Evolutionary conservation across 2,113 vertebrate genomes (phyloP), one percentile per base, ranked within the genome.

Genomic region (Neofelis nebulosa): DNA sequence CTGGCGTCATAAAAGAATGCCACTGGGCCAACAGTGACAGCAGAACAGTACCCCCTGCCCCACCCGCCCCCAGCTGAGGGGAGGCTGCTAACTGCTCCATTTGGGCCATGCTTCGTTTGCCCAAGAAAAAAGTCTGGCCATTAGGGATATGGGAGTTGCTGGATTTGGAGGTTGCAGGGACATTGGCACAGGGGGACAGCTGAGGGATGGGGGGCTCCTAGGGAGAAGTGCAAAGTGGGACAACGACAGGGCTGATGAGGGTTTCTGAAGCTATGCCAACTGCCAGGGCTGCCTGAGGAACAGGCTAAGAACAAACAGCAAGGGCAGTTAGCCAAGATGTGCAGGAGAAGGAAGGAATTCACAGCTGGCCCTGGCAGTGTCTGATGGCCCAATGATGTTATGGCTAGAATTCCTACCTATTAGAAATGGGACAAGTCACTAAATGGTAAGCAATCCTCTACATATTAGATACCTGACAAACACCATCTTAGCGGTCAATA

Each of bases 11-110:
- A 4, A 31, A 80, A 61, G 52, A n/a, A 36, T 21, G 31, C 33
- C 23, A 16, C 27, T 0, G 1, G 8, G 63, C 11, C 36, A 21
- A 31, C 36, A 33, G 31, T 2, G 45, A 36, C 21, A 81, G 79
- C 4, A 21, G 23, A 27, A 16, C 5, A 41, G 80, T 52, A 18
- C 15, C 5, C 18, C 48, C 4, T 0, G 16, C 2, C 13, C 50
- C 38, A 38, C 38, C 45, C 7, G 45, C 45, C 45, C 50, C 10
- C 8, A n/a, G 55, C 66, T 0, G 1, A 66, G 29, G 10, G 41
- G 9, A 61, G 48, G 4, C 69, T 81, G 38, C 8, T 10, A 1
- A 33, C 31, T 25, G 1, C 2, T 12, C 27, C 4, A 4, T 0
- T 5, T 25, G 63, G 31, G 16, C 38, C 57, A 12, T 0, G 33